Evolutionary conservation across 2,888 invertebrate genomes (phyloP).

Genomic region (Caenorhabditis zanzibari): DNA sequence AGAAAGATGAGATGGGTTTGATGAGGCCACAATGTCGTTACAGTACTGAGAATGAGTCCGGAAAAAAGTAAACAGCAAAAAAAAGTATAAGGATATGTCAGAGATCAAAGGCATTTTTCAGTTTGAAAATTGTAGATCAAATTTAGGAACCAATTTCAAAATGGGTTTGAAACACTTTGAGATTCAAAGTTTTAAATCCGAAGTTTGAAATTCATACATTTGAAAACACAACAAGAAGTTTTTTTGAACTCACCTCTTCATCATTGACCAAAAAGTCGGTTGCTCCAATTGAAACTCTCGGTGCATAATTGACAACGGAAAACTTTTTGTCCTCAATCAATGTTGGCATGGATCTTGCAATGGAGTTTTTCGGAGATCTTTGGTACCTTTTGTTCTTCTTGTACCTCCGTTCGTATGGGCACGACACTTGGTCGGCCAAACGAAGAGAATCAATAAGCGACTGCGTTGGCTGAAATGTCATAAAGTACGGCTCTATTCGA

Average conservation of each 20-base stretch:
- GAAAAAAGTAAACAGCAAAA: background rate
- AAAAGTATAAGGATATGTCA: background rate
- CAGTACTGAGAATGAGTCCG: background rate
- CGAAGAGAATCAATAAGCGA: slow-evolving; percentile 65
- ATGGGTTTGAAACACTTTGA: background rate
- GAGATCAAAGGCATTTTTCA: background rate
- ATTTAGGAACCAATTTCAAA: too few relatives aligned
- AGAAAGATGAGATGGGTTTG: background rate
- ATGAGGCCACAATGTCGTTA: slow-evolving; percentile 4
- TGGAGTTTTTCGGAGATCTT: slow-evolving; percentile 28
- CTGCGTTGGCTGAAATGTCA: slow-evolving; percentile 65
- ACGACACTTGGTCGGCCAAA: slow-evolving; percentile 68
- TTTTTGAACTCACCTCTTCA: slow-evolving; percentile 47
- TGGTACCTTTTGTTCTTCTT: slow-evolving; percentile 54
- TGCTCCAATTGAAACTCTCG: slow-evolving; percentile 35
- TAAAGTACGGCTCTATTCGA: too few relatives aligned
- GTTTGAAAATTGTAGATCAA: too few relatives aligned
- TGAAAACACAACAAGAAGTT: background rate
- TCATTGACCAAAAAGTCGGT: slow-evolving; percentile 27
- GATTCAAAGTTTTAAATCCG: background rate
- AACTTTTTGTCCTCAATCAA: slow-evolving; percentile 40
- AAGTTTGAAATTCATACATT: background rate
- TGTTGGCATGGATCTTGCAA: slow-evolving; percentile 60
- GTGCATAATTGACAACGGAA: slow-evolving; percentile 31
- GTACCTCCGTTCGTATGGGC: slow-evolving; percentile 65